phyloP scores from a whole-genome alignment of 1,140 invertebrate species.

The Andricus grossulariae region DNA sequence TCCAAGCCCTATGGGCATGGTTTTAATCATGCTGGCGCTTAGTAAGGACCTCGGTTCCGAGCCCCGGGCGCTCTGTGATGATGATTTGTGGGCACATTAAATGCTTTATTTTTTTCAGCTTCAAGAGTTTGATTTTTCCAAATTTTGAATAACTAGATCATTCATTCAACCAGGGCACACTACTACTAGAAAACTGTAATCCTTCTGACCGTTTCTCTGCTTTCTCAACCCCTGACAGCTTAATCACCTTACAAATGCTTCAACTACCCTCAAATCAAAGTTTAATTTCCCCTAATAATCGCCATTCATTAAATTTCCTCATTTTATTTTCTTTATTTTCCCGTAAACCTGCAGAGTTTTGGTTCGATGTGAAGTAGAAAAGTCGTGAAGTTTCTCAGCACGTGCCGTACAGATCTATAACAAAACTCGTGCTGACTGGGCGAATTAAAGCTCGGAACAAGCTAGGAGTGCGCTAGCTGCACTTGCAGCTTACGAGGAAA shows the following conservation, averaged over 20 bases:
- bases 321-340: neutral
- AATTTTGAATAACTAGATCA: too few relatives aligned
- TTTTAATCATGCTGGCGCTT: too few relatives aligned
- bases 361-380: slow-evolving; percentile 9
- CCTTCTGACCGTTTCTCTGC: too few relatives aligned
- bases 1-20: too few relatives aligned
- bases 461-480: neutral
- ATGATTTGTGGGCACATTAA: too few relatives aligned
- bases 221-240: too few relatives aligned
- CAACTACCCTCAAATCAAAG: neutral
- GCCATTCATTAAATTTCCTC: slow-evolving; percentile 24
- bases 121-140: too few relatives aligned
- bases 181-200: too few relatives aligned
- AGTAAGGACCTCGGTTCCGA: too few relatives aligned
- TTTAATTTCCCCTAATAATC: slow-evolving; percentile 19
- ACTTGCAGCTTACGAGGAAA: slow-evolving; percentile 21
- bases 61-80: too few relatives aligned
- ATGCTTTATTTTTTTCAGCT: too few relatives aligned
- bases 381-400: slow-evolving; percentile 23
- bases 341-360: neutral
- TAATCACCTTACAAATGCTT: neutral
- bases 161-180: too few relatives aligned
- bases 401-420: slow-evolving; percentile 27
- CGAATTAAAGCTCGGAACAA: slow-evolving; percentile 26
- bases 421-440: slow-evolving; percentile 24